Evolutionary conservation across 2,113 vertebrate species (phyloP).

Genomic region (Cichladusa arquata): DNA sequence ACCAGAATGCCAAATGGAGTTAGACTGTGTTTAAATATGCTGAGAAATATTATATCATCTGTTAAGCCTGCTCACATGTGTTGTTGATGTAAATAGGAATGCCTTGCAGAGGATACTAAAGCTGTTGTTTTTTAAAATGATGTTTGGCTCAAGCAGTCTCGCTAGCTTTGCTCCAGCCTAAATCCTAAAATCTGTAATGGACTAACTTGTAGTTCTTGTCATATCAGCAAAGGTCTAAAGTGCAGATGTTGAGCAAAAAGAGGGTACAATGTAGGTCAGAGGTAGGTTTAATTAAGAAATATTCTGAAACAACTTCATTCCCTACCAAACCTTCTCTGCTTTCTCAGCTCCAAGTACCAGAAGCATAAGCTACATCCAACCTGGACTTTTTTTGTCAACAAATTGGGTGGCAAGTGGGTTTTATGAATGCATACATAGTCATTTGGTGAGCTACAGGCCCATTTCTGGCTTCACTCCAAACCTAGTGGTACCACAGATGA

Average conservation of each 20-base stretch:
- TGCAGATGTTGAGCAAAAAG: neutral
- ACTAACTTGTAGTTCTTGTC: neutral
- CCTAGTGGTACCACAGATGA: neutral
- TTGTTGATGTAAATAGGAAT: neutral
- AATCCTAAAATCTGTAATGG: neutral
- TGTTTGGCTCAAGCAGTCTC: neutral
- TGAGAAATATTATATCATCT: neutral
- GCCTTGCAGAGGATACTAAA: neutral
- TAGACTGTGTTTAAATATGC: neutral
- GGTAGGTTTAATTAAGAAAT: neutral
- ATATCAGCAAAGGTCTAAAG: neutral
- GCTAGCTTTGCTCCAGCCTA: neutral
- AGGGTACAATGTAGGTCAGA: neutral
- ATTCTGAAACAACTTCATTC: neutral
- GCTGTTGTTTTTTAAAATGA: neutral
- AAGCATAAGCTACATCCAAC: neutral
- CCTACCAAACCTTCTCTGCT: neutral
- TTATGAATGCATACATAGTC: fast-evolving
- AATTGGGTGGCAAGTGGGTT: neutral
- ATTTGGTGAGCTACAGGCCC: neutral
- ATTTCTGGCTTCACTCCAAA: neutral
- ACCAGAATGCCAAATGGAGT: neutral
- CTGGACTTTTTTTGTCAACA: neutral
- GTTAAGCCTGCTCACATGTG: neutral
- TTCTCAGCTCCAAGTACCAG: neutral